Conservation (phyloP, 2,113 vertebrate species). For the Odontophorus gujanensis region DNA sequence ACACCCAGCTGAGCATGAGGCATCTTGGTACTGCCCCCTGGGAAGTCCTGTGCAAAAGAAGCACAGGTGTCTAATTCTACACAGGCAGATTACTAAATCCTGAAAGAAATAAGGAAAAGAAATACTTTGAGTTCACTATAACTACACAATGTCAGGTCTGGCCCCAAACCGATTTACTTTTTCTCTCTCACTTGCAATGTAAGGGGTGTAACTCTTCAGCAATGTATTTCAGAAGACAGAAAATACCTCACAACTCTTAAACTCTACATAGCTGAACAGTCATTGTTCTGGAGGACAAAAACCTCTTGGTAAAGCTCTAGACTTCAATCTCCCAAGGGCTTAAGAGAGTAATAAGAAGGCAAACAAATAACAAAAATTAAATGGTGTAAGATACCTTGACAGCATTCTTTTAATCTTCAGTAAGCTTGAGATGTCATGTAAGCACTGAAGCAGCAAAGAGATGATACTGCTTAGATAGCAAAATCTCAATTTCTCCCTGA, state of each 20-base stretch:
- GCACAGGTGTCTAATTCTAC: not conserved
- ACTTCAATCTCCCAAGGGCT: not conserved
- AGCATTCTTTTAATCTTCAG: conserved; percentile 46
- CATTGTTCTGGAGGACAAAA: conserved; percentile 2
- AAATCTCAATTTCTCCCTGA: conserved; percentile 56
- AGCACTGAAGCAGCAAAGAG: conserved; percentile 48
- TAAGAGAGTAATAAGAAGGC: not conserved
- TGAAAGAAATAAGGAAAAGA: not conserved
- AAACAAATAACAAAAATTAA: conserved; percentile 41
- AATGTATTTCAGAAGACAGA: not conserved
- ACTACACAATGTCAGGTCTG: not conserved
- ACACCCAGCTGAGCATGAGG: not conserved
- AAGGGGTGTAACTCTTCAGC: conserved; percentile 12
- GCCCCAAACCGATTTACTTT: not conserved
- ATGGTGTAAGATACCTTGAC: conserved; percentile 26
- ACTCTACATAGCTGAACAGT: not conserved
- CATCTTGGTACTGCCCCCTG: not conserved
- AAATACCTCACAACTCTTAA: conserved; percentile 33
- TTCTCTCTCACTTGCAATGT: not conserved
- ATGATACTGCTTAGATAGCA: conserved; percentile 40
- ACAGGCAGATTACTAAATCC: not conserved
- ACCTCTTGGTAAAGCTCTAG: not conserved
- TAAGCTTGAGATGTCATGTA: conserved; percentile 28
- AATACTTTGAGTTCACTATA: not conserved
- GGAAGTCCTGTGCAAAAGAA: not conserved